phyloP scores from a whole-genome alignment of 2,888 invertebrate genomes.

The Drosophila lacicola region DNA sequence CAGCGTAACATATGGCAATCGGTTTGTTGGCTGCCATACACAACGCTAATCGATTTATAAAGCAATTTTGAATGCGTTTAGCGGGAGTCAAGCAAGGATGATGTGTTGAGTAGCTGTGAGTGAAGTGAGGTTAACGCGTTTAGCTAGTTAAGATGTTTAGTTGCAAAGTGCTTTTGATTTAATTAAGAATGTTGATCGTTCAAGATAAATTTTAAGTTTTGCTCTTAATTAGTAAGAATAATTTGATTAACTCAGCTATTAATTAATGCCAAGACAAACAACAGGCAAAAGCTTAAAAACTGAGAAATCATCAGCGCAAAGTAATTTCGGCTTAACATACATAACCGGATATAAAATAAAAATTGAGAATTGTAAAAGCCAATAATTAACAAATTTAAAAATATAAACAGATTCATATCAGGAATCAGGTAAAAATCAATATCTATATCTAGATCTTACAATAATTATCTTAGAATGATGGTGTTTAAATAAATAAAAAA shows the following conservation, averaged over 20 bases:
- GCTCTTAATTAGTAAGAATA: neutral
- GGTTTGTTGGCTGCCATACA: constrained; percentile 17
- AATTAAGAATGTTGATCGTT: constrained; percentile 5
- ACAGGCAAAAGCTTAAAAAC: too few species aligned
- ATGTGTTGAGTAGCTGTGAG: constrained; percentile 1
- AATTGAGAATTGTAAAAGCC: too few species aligned
- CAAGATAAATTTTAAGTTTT: neutral
- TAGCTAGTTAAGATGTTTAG: constrained; percentile 11
- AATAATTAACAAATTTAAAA: too few species aligned
- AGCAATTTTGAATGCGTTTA: constrained; percentile 61
- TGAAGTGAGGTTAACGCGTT: constrained; percentile 14
- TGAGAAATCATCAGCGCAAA: too few species aligned
- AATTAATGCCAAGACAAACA: too few species aligned
- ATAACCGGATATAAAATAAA: too few species aligned
- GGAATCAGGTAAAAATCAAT: too few species aligned
- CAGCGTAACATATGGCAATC: constrained; percentile 50
- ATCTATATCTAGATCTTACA: too few species aligned
- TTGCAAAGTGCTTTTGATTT: constrained; percentile 9
- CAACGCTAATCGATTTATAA: constrained; percentile 69
- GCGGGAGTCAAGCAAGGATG: neutral
- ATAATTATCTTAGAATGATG: too few species aligned
- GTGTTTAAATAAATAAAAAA: too few species aligned
- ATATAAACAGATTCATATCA: too few species aligned
- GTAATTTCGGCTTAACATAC: too few species aligned
- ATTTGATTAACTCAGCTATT: neutral